These are phyloP conservation scores for Drosophila insularis DNA, from an alignment of 1,140 invertebrate species.

Conservation along the genomic window DNA sequence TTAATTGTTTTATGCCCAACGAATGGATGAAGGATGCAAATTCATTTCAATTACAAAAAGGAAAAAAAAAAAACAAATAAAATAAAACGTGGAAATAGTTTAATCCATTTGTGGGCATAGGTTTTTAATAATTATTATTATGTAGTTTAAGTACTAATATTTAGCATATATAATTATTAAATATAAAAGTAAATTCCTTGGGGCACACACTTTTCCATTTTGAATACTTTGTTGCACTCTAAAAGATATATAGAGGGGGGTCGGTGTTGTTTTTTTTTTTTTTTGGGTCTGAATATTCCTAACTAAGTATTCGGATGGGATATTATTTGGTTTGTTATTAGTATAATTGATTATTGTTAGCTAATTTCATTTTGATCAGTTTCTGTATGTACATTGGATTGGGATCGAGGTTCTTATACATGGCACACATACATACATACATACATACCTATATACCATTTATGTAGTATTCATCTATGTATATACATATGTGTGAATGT, in stretches of 20 bases:
- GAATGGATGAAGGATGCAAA: slow-evolving; percentile 3
- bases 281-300: background rate
- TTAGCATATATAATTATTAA: slow-evolving; percentile 5
- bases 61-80: background rate
- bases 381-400: background rate
- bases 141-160: slow-evolving; percentile 8
- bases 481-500: slow-evolving; percentile 18
- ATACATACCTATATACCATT: slow-evolving; percentile 11
- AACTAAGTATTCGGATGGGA: slow-evolving; percentile 11
- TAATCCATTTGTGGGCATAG: background rate
- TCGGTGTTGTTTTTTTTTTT: background rate
- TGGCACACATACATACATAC: slow-evolving; percentile 15
- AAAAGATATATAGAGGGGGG: slow-evolving; percentile 1
- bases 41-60: background rate
- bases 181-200: slow-evolving; percentile 4
- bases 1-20: slow-evolving; percentile 3
- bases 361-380: background rate
- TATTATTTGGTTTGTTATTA: background rate
- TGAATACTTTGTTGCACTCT: background rate
- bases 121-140: slow-evolving; percentile 1
- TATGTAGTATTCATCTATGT: background rate
- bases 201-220: slow-evolving; percentile 3
- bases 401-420: slow-evolving; percentile 3
- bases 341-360: background rate
- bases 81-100: background rate